Conservation (phyloP, 2,797 vertebrate species). For the Gila robusta region DNA sequence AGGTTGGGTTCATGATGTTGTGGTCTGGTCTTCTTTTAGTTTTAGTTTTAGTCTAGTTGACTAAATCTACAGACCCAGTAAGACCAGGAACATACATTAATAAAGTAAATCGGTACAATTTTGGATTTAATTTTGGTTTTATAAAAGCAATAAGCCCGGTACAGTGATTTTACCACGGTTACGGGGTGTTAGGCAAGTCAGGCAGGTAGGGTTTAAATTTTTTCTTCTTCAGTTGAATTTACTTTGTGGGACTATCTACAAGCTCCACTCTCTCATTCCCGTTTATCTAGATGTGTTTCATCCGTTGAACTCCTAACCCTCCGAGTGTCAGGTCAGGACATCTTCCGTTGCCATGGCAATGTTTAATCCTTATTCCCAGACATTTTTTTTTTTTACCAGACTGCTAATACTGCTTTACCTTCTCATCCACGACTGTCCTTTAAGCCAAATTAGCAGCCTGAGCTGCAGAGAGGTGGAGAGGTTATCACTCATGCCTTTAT, state of each 20-base stretch:
- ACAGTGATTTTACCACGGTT: background rate
- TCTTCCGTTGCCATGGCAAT: constrained; percentile 37
- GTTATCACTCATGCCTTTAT: background rate
- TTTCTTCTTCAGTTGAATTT: background rate
- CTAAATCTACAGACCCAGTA: background rate
- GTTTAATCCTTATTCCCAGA: constrained; percentile 40
- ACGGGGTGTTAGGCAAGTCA: constrained; percentile 1
- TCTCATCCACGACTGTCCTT: constrained; percentile 4
- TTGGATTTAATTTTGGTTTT: background rate
- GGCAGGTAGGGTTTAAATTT: background rate
- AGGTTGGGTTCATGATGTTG: too few relatives aligned
- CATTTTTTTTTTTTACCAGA: background rate
- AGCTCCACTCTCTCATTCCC: background rate
- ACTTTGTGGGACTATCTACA: constrained; percentile 5
- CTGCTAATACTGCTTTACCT: constrained; percentile 22
- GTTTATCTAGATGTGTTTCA: constrained; percentile 30
- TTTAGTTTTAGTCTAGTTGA: background rate
- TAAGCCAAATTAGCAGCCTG: constrained; percentile 12
- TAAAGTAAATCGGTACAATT: background rate
- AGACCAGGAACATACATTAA: background rate
- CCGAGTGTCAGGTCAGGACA: constrained; percentile 33
- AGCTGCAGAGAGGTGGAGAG: constrained; percentile 7
- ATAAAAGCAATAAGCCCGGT: background rate
- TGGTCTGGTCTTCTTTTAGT: too few relatives aligned
- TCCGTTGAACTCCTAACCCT: constrained; percentile 19